Evolutionary conservation across 2,113 vertebrate species (phyloP).

Genomic region (Gadus chalcogrammus): DNA sequence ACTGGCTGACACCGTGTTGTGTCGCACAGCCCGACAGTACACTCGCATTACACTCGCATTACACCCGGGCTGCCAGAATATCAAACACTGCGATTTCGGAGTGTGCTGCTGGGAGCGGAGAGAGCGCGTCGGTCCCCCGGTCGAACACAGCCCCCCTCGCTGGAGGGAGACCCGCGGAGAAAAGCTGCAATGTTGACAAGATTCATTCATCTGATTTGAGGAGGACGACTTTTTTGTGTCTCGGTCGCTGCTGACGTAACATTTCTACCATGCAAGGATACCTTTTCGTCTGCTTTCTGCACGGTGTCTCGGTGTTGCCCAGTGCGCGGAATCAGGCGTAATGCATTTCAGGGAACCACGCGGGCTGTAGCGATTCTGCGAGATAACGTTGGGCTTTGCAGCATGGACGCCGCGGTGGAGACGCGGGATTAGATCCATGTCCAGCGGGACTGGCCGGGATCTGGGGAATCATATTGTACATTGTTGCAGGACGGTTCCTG

Average conservation of each 20-base stretch:
- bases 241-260: slow-evolving; percentile 69
- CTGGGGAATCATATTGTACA: slow-evolving; percentile 65
- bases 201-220: slow-evolving; percentile 49
- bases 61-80: not conserved
- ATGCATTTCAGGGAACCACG: slow-evolving; percentile 64
- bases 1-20: no score
- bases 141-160: not conserved
- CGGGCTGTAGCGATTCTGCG: slow-evolving; percentile 50
- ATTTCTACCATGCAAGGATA: slow-evolving; percentile 52
- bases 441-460: slow-evolving; percentile 68
- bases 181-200: not conserved
- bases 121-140: not conserved
- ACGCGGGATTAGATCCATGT: slow-evolving; percentile 58
- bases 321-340: slow-evolving; percentile 80
- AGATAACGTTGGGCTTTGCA: slow-evolving; percentile 37
- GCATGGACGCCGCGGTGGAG: slow-evolving; percentile 40
- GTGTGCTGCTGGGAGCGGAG: not conserved
- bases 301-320: slow-evolving; percentile 63
- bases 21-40: no score
- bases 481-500: slow-evolving; percentile 74
- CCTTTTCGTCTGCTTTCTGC: slow-evolving; percentile 59
- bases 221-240: slow-evolving; percentile 52
- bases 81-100: not conserved
- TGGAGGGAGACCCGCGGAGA: not conserved
- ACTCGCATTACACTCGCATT: not conserved